These are phyloP conservation scores for Chloroceryle aenea DNA, from an alignment of 2,113 vertebrate species.

Conservation along the genomic window DNA sequence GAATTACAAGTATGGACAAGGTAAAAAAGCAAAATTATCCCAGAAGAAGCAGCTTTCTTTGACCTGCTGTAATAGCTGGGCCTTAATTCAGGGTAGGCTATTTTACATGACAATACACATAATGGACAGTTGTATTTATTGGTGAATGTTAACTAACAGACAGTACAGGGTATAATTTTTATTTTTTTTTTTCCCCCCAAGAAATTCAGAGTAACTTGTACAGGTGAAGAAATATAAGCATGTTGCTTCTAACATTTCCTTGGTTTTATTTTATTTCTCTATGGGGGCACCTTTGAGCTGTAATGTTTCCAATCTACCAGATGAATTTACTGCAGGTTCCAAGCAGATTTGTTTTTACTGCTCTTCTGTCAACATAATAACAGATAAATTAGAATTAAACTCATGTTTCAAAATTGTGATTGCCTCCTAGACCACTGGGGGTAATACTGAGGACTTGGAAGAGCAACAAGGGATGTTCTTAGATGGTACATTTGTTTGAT, in stretches of 20 bases:
- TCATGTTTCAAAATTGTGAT: slow-evolving; percentile 19
- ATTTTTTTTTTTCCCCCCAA: background rate
- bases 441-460: background rate
- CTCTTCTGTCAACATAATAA: slow-evolving; percentile 24
- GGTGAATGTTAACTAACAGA: background rate
- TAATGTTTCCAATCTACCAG: background rate
- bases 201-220: background rate
- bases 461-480: background rate
- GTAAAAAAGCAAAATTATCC: accelerated
- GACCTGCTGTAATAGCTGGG: background rate
- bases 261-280: slow-evolving; percentile 3
- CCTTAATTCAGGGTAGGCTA: background rate
- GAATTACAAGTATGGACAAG: background rate
- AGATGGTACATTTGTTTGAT: background rate
- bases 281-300: background rate
- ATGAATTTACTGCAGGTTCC: background rate
- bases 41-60: background rate
- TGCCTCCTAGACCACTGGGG: background rate
- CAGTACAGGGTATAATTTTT: background rate
- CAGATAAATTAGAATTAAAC: slow-evolving; percentile 39
- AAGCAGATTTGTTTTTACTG: slow-evolving; percentile 8
- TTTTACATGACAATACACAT: accelerated
- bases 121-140: background rate
- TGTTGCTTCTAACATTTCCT: background rate
- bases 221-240: background rate